Conservation (phyloP, 1,140 invertebrate species). For the Anastrepha ludens region DNA sequence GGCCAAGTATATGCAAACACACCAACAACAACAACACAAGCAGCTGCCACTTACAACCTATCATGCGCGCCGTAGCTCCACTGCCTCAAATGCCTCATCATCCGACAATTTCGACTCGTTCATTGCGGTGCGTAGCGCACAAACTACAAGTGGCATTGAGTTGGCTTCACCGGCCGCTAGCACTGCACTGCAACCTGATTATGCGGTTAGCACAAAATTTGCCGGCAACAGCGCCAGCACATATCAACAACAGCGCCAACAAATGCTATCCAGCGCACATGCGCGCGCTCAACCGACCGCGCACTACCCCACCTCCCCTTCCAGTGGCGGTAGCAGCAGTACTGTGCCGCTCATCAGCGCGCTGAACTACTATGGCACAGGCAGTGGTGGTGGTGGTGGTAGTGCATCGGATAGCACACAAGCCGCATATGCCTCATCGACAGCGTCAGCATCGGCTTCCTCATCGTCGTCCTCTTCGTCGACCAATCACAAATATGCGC, state of each 20-base stretch:
- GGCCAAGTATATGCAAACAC: conserved; percentile 24
- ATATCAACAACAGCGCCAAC: conserved; percentile 62
- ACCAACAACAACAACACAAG: conserved; percentile 56
- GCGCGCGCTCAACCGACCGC: background rate
- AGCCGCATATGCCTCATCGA: background rate
- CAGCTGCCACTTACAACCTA: background rate
- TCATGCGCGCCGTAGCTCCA: conserved; percentile 65
- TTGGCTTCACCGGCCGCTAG: background rate
- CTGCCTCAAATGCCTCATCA: conserved; percentile 70
- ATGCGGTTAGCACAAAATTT: background rate
- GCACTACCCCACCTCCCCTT: conserved; percentile 16
- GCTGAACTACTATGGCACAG: conserved; percentile 68
- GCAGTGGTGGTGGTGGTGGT: conserved; percentile 24
- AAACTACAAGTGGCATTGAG: background rate
- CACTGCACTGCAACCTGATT: conserved; percentile 41
- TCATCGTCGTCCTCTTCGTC: conserved; percentile 31
- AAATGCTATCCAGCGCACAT: conserved; percentile 36
- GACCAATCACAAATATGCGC: conserved; percentile 23
- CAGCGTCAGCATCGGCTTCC: conserved; percentile 13
- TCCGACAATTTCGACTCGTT: conserved; percentile 72
- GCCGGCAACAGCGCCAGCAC: conserved; percentile 58
- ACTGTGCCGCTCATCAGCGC: conserved; percentile 63
- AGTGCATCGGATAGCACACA: conserved; percentile 1
- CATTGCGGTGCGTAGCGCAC: conserved; percentile 63
- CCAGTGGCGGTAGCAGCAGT: conserved; percentile 50